phyloP scores from a whole-genome alignment of 23 tunicate genomes.

The Corella eumyota region DNA sequence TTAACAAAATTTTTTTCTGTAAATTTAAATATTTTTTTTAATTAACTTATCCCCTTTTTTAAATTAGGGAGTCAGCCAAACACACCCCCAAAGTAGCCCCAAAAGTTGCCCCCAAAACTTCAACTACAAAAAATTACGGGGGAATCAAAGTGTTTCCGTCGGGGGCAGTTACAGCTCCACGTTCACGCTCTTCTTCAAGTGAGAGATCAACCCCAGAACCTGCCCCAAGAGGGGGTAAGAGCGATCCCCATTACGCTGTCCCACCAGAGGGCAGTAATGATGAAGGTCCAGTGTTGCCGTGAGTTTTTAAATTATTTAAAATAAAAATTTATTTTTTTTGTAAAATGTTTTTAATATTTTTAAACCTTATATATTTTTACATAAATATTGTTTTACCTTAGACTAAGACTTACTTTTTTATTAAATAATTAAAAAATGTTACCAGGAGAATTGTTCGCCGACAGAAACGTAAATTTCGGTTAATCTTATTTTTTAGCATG shows the following conservation, averaged over 20 bases:
- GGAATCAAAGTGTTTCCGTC: conserved; percentile 36
- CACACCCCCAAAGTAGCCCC: too few species aligned
- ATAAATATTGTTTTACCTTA: too few species aligned
- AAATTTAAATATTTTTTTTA: too few species aligned
- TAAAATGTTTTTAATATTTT: neutral
- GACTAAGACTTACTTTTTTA: too few species aligned
- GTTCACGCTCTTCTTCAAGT: conserved; percentile 27
- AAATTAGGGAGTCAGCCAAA: too few species aligned
- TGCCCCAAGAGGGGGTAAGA: conserved; percentile 36
- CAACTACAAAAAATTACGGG: conserved; percentile 37
- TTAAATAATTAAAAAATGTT: too few species aligned
- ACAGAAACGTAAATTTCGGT: too few species aligned
- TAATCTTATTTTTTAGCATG: too few species aligned
- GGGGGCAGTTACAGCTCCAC: conserved; percentile 10
- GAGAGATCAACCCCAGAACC: conserved; percentile 59
- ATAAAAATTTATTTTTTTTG: neutral
- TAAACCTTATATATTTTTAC: too few species aligned
- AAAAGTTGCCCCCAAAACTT: conserved; percentile 25
- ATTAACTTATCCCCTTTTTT: too few species aligned
- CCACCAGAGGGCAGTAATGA: conserved; percentile 59
- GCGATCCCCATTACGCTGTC: conserved; percentile 43
- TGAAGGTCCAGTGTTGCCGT: conserved; percentile 54
- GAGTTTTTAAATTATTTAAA: conserved; percentile 11
- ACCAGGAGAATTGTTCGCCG: too few species aligned
- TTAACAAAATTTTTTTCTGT: too few species aligned